Base-by-base conservation (phyloP, 2,113 vertebrate species). In the Chaenocephalus aceratus region DNA sequence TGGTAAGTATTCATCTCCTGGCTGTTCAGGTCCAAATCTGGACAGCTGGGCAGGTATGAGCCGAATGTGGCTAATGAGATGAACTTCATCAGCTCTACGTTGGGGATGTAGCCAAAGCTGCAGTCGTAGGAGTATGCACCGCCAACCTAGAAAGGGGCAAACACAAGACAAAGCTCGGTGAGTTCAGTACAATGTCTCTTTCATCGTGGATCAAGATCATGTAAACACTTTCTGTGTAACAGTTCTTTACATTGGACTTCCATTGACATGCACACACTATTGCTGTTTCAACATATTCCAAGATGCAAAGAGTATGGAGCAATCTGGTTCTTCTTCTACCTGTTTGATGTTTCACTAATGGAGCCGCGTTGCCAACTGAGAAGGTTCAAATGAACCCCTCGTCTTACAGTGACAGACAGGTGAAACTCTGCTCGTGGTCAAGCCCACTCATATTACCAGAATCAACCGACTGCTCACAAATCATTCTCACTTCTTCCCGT, bases 71-170 rank as follows among this genome's bases (percentile, higher is more conserved):
- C 98, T 93, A 98, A 96, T 1, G 97, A 98, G 0, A 99, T 98
- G 91, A 99, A 99, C 93, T 99, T 98, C 98, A 99, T 99, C 91
- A 99, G 89, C 89, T 99, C 98, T 77, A 99, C 96, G 0, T 99
- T 99, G 65, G 98, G 97, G 82, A 99, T 96, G 0, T 99, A 97
- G 51, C 98, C 98, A 82, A 99, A 99, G 92, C 97, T 99, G 92
- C 97, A 98, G 84, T 99, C 97, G 0, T 99, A 99, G 0, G 97
- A 98, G 92, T 99, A 98, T 1, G 98, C 96, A 11, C 97, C 97
- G 0, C 98, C 97, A 44, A 99, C 98, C 98, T 99, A 60, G 14
- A 36, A 12, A 10, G 12, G 13, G 6, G 23, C 3, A 56, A 15
- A 66, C 36, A 49, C 3, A 48, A 49, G 26, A 15, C 1, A 44